Evolutionary conservation across 2,888 invertebrate genomes (phyloP), one percentile per base, ranked within the genome.

Genomic region (Prosapia bicincta): DNA sequence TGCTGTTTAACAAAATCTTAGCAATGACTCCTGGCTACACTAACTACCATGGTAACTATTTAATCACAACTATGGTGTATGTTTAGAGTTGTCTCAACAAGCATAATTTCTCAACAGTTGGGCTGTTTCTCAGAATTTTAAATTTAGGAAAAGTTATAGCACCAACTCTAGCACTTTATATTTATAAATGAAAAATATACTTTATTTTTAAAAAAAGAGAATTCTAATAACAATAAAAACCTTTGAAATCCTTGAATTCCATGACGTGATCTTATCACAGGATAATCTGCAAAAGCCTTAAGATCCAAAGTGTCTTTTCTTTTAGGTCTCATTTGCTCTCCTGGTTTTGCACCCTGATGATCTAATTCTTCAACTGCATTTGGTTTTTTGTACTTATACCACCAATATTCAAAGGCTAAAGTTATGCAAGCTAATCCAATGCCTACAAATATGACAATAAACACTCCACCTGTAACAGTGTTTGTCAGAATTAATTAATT

Each of bases 401-500:
- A 96, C 93, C 95, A 96, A 84, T 97, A 98, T 84, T 99, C 99
- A 78, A 97, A 93, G 0, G 93, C 93, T 54, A 99, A 87, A 0
- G 97, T 98, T 69, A 97, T 85, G 81, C 96, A 95, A 0, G 97
- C 97, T 83, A 97, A 88, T 0, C 93, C 95, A 32, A 98, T 97
- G 0, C 98, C 98, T 81, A 97, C 96, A 83, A 98, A 95, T 79
- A 99, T 98, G 0, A 99, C 97, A 73, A 99, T 96, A 84, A 99
- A 99, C 0, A 99, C 98, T 0, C 98, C 98, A 79, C 88, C 85
- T 85, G 79, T 10, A 30, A 69, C 30, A 69, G 28, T n/a, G n/a
- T n/a, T n/a, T n/a, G n/a, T n/a, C n/a, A n/a, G n/a, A n/a, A n/a
- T n/a, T n/a, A n/a, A n/a, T n/a, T n/a, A n/a, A 68, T 24, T 3